These are phyloP conservation scores for Leptoteleia sp. DNA, from an alignment of 1,140 invertebrate species.

Conservation along the genomic window DNA sequence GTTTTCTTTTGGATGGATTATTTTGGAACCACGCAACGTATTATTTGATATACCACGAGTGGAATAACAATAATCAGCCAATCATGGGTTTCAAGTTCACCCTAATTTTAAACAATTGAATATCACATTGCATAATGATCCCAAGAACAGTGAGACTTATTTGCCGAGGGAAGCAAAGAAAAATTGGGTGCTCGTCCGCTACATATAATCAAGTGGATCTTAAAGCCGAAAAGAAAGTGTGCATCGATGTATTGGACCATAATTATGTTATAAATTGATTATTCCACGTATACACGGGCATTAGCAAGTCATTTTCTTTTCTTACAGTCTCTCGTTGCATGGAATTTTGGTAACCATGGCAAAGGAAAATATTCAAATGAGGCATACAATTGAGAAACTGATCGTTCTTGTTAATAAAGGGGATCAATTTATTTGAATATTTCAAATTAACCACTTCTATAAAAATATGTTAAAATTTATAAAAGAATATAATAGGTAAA, in stretches of 20 bases:
- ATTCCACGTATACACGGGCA: conserved; percentile 20
- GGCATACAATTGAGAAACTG: neutral
- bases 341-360: neutral
- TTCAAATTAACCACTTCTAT: neutral
- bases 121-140: conserved; percentile 55
- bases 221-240: conserved; percentile 36
- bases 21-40: conserved; percentile 12
- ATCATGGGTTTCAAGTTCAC: conserved; percentile 32
- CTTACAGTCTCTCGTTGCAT: conserved; percentile 6
- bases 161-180: conserved; percentile 41
- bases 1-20: conserved; percentile 22
- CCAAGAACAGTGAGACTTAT: conserved; percentile 47
- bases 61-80: conserved; percentile 39
- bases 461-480: too few relatives aligned
- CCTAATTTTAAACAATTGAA: conserved; percentile 53
- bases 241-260: conserved; percentile 19
- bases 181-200: conserved; percentile 40
- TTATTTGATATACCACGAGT: conserved; percentile 32
- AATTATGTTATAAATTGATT: conserved; percentile 46
- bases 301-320: conserved; percentile 26
- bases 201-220: conserved; percentile 46
- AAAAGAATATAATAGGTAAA: too few relatives aligned
- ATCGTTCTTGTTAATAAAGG: conserved; percentile 3
- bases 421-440: neutral
- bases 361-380: neutral